Percentiles rank a stretch among this genome's conserved stretches.
phyloP scores from a whole-genome alignment of 2,888 invertebrate genomes.

The Acanthacorydalis orientalis region DNA sequence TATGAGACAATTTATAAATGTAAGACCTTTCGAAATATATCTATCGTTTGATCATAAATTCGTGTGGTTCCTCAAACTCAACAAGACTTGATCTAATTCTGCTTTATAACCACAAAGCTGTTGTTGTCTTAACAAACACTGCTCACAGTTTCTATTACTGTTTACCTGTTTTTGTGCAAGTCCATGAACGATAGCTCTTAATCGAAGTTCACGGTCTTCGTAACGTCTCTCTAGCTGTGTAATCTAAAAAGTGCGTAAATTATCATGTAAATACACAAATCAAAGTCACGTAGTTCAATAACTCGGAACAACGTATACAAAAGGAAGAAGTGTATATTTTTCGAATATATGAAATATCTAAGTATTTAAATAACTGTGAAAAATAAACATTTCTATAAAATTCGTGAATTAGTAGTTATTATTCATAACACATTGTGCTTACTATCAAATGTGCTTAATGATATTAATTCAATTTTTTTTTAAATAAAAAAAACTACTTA shows the following conservation, averaged over 20 bases:
- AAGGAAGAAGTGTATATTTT: too few relatives aligned
- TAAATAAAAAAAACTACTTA: too few relatives aligned
- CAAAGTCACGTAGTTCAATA: neutral
- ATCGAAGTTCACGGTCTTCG: conserved; percentile 28
- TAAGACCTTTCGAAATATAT: neutral
- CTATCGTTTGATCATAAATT: conserved; percentile 3
- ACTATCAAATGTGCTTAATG: too few relatives aligned
- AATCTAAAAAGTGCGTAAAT: conserved; percentile 17
- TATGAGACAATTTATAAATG: neutral
- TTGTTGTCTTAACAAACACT: conserved; percentile 24
- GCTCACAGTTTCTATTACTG: conserved; percentile 23
- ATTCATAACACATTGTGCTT: too few relatives aligned
- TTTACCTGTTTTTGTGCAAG: conserved; percentile 19
- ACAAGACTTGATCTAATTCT: conserved; percentile 26
- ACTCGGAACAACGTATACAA: too few relatives aligned
- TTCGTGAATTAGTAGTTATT: too few relatives aligned
- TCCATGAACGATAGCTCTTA: conserved; percentile 28
- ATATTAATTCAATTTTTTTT: too few relatives aligned
- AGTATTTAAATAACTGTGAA: too few relatives aligned
- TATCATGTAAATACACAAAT: too few relatives aligned
- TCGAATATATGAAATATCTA: too few relatives aligned
- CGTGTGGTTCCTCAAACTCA: conserved; percentile 20
- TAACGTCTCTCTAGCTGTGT: conserved; percentile 27
- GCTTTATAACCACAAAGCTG: conserved; percentile 25
- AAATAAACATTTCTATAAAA: too few relatives aligned